A percentile compares a stretch with the other conserved stretches of the same genome.
phyloP scores from a whole-genome alignment of 2,113 vertebrate species.

The Martes martes region DNA sequence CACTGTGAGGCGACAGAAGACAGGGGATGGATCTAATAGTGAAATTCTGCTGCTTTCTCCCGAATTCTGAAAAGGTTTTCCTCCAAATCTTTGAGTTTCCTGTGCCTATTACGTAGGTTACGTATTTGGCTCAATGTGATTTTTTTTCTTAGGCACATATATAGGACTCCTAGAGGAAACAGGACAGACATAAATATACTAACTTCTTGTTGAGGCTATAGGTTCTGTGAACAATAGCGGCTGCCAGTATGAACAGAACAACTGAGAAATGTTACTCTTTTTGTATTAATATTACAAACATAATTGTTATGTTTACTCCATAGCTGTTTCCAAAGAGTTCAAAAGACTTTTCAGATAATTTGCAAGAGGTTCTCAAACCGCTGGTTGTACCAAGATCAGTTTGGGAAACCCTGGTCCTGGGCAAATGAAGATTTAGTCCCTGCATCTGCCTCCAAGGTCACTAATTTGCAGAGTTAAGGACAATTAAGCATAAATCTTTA shows the following conservation, averaged over 20 bases:
- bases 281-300: background rate
- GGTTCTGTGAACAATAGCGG: slow-evolving; percentile 49
- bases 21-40: background rate
- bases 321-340: background rate
- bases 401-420: background rate
- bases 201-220: slow-evolving; percentile 63
- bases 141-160: slow-evolving; percentile 7
- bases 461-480: background rate
- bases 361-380: background rate
- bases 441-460: background rate
- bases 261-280: background rate
- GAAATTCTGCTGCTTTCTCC: background rate
- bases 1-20: background rate
- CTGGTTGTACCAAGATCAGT: background rate
- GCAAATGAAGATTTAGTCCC: background rate
- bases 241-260: background rate
- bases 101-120: slow-evolving; percentile 26
- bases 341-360: background rate
- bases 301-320: background rate
- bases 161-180: slow-evolving; percentile 60
- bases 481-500: background rate
- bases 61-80: background rate
- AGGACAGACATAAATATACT: slow-evolving; percentile 69
- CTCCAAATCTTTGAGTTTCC: slow-evolving; percentile 38
- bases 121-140: background rate